A percentile compares a stretch with the other conserved stretches of the same genome.
Evolutionary conservation across 2,888 invertebrate species (phyloP).

Genomic region (Limnephilus rhombicus): DNA sequence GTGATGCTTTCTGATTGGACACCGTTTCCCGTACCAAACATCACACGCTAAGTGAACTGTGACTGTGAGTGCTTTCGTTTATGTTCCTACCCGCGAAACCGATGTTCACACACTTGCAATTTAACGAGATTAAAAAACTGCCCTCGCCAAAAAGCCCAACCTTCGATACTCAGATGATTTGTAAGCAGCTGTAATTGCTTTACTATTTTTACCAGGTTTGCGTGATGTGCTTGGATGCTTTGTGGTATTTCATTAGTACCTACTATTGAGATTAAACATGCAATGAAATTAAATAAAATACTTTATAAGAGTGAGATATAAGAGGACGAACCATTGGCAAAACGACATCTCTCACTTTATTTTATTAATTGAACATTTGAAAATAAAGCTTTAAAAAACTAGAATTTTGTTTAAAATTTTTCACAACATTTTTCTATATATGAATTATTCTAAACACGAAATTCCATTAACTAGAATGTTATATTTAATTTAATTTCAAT

Average conservation of each 20-base stretch:
- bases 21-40: neutral
- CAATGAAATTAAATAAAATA: no score
- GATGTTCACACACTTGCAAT: conserved; percentile 12
- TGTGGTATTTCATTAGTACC: neutral
- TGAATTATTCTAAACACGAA: no score
- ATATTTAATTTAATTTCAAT: no score
- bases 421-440: no score
- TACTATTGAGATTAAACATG: no score
- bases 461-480: no score
- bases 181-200: neutral
- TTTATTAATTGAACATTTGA: neutral
- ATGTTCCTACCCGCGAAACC: conserved; percentile 25
- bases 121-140: neutral
- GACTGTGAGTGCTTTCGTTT: neutral
- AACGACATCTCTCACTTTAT: neutral
- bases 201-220: neutral
- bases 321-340: neutral
- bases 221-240: neutral
- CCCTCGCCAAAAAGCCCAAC: neutral
- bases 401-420: neutral
- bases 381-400: neutral
- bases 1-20: conserved; percentile 28
- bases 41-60: conserved; percentile 23
- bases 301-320: neutral
- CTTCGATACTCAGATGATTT: neutral